These are phyloP conservation scores for Thecocarcelia acutangulata DNA, from an alignment of 2,888 invertebrate species.

Conservation along the genomic window DNA sequence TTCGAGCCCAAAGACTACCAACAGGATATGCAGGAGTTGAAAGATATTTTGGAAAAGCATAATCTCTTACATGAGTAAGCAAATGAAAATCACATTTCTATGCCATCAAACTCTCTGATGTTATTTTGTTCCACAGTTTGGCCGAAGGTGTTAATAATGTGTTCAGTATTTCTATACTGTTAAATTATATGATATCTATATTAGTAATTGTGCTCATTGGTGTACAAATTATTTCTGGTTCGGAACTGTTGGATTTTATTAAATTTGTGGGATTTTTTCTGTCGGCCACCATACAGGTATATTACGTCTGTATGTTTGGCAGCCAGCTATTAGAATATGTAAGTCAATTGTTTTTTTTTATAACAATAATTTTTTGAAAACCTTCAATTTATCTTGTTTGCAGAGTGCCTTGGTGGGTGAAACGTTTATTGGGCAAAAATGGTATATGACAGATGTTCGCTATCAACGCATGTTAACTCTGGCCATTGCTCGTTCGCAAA, in stretches of 20 bases:
- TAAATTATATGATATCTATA: constrained; percentile 70
- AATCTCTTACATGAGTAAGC: constrained; percentile 70
- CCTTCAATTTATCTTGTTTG: not conserved
- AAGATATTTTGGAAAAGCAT: constrained; percentile 67
- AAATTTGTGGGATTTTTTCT: constrained; percentile 71
- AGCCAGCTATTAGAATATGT: constrained; percentile 69
- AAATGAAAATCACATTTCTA: not conserved
- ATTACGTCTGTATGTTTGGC: constrained; percentile 70
- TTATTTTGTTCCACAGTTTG: constrained; percentile 50
- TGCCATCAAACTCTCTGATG: not conserved
- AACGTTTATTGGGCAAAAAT: constrained; percentile 70
- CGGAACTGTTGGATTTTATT: constrained; percentile 65
- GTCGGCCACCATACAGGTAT: constrained; percentile 69
- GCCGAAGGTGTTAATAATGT: constrained; percentile 67
- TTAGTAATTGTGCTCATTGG: constrained; percentile 70
- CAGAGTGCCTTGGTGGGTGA: constrained; percentile 70
- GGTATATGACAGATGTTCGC: constrained; percentile 70
- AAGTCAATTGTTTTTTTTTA: not conserved
- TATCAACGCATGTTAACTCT: constrained; percentile 71
- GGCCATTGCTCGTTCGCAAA: constrained; percentile 72
- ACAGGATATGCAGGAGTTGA: constrained; percentile 65
- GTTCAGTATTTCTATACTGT: constrained; percentile 70
- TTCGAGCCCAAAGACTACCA: constrained; percentile 66
- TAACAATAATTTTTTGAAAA: too few species aligned
- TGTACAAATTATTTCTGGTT: constrained; percentile 70